Conservation (phyloP, 2,888 invertebrate species). For the Chelonus formosanus region DNA sequence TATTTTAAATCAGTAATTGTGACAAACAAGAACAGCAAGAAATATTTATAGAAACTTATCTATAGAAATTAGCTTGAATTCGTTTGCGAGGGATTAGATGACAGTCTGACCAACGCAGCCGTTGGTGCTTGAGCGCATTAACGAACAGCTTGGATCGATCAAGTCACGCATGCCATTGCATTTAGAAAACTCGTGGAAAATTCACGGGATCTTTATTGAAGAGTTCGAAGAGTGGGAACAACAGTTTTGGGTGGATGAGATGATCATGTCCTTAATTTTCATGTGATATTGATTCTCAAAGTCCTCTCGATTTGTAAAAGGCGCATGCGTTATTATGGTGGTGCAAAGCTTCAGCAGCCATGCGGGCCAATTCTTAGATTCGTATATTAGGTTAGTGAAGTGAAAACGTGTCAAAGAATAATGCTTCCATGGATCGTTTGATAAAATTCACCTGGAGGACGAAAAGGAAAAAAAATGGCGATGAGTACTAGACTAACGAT, state of each 20-base stretch:
- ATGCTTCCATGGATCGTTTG: conserved; percentile 19
- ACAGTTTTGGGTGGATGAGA: too few species aligned
- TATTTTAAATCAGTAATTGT: too few species aligned
- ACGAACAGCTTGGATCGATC: conserved; percentile 13
- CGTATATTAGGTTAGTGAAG: neutral
- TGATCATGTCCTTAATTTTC: conserved; percentile 42
- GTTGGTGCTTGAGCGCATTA: neutral
- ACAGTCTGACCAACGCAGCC: too few species aligned
- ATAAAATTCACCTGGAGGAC: conserved; percentile 10
- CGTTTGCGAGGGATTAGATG: too few species aligned
- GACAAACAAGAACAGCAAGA: too few species aligned
- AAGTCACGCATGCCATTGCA: conserved; percentile 21
- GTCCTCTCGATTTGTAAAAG: conserved; percentile 39
- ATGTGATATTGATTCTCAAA: conserved; percentile 49
- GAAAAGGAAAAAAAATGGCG: conserved; percentile 23
- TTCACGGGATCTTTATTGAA: too few species aligned
- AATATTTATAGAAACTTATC: too few species aligned
- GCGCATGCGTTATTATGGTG: conserved; percentile 51
- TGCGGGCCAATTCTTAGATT: conserved; percentile 1
- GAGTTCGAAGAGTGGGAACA: too few species aligned
- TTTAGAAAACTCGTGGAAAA: conserved; percentile 7
- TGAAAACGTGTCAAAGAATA: neutral
- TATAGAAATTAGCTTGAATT: too few species aligned
- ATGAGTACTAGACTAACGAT: neutral
- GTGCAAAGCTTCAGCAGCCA: conserved; percentile 1